Conservation (phyloP, 2,888 invertebrate species). For the Drosophila incognita region DNA sequence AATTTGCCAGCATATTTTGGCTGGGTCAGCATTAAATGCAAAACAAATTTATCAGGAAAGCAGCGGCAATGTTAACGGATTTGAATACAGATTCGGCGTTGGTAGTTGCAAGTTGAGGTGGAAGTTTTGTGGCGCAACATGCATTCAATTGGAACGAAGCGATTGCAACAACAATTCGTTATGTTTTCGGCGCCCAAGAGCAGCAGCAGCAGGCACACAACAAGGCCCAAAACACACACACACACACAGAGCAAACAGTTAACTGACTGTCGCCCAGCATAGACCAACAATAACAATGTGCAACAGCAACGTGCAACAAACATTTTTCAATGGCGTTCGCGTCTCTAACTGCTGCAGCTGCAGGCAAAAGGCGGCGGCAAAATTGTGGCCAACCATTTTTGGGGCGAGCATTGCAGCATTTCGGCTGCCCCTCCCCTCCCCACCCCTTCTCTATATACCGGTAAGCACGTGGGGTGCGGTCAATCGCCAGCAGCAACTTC, state of each 20-base stretch:
- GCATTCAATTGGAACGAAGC: slow-evolving; percentile 84
- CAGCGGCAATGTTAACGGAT: slow-evolving; percentile 46
- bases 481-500: slow-evolving; percentile 26
- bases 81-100: slow-evolving; percentile 43
- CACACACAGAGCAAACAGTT: slow-evolving; percentile 37
- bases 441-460: slow-evolving; percentile 19
- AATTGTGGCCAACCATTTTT: slow-evolving; percentile 58
- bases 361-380: slow-evolving; percentile 67
- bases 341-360: slow-evolving; percentile 68
- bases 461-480: slow-evolving; percentile 77
- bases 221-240: slow-evolving; percentile 28
- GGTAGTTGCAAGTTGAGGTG: slow-evolving; percentile 43
- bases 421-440: slow-evolving; percentile 19
- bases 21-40: slow-evolving; percentile 65
- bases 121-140: slow-evolving; percentile 62
- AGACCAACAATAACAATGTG: slow-evolving; percentile 42
- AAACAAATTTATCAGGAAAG: slow-evolving; percentile 67
- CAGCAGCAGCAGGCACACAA: slow-evolving; percentile 24
- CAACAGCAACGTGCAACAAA: slow-evolving; percentile 33
- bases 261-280: slow-evolving; percentile 65
- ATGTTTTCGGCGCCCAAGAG: slow-evolving; percentile 73
- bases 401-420: slow-evolving; percentile 56
- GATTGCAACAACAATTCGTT: slow-evolving; percentile 82
- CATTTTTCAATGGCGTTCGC: slow-evolving; percentile 69
- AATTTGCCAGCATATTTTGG: slow-evolving; percentile 63